These are phyloP conservation scores for Perca schrenkii DNA, from an alignment of 2,113 vertebrate genomes.

Conservation along the genomic window DNA sequence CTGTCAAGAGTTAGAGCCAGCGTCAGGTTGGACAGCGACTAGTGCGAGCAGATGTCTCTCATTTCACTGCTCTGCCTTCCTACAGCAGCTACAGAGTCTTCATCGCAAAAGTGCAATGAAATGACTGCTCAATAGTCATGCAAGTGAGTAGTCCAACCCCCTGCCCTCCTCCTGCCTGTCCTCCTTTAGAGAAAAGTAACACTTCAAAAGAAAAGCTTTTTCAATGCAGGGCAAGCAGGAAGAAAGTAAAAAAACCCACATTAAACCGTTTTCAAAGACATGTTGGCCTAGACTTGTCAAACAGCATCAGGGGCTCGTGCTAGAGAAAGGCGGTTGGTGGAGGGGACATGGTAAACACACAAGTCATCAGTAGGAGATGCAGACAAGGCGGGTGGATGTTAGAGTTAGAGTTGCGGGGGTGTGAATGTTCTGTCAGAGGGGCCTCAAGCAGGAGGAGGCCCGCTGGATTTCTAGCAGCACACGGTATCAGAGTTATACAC, in stretches of 20 bases:
- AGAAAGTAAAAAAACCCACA: slow-evolving; percentile 33
- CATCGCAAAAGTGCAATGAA: slow-evolving; percentile 25
- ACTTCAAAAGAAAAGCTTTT: slow-evolving; percentile 71
- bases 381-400: slow-evolving; percentile 19
- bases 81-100: slow-evolving; percentile 16
- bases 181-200: slow-evolving; percentile 49
- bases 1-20: slow-evolving; percentile 54
- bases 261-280: slow-evolving; percentile 65
- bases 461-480: not conserved
- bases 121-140: slow-evolving; percentile 43
- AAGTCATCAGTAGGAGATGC: slow-evolving; percentile 21
- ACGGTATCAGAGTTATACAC: not conserved
- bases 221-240: slow-evolving; percentile 9
- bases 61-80: slow-evolving; percentile 10
- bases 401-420: slow-evolving; percentile 20
- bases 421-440: slow-evolving; percentile 24
- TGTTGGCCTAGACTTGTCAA: slow-evolving; percentile 67
- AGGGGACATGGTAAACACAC: slow-evolving; percentile 42
- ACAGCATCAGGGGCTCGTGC: slow-evolving; percentile 48
- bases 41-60: slow-evolving; percentile 49
- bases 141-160: slow-evolving; percentile 19
- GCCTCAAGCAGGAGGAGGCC: not conserved
- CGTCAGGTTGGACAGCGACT: slow-evolving; percentile 40
- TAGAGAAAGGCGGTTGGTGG: slow-evolving; percentile 23
- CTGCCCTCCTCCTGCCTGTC: slow-evolving; percentile 7